These are phyloP conservation scores for Hoplostethus atlanticus DNA, from an alignment of 2,797 vertebrate genomes.

Conservation along the genomic window DNA sequence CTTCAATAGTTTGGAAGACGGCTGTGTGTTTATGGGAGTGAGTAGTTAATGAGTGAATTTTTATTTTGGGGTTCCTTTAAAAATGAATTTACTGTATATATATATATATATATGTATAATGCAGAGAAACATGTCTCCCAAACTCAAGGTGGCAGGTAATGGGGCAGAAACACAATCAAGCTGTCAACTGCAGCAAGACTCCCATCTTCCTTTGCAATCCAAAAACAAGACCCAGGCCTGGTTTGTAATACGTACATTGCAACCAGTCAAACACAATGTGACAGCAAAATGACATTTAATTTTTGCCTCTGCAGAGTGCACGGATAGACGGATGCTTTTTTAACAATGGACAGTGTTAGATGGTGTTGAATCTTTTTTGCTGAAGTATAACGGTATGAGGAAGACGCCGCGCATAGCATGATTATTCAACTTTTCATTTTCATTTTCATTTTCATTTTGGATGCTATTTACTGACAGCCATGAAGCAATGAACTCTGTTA, in stretches of 20 bases:
- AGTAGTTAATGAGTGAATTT: no score
- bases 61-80: not conserved
- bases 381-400: not conserved
- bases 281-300: not conserved
- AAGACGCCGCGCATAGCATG: not conserved
- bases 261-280: not conserved
- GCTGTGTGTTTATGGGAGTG: no score
- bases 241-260: not conserved
- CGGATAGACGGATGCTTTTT: not conserved
- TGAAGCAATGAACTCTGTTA: not conserved
- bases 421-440: not conserved
- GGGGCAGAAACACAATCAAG: slow-evolving; percentile 36
- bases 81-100: not conserved
- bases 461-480: not conserved
- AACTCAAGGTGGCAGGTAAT: slow-evolving; percentile 26
- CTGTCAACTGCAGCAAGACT: slow-evolving; percentile 50
- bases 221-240: not conserved
- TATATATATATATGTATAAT: not conserved
- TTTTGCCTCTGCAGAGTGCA: not conserved
- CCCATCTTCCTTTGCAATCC: not conserved
- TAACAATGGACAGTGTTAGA: not conserved
- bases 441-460: not conserved
- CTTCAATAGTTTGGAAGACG: no score
- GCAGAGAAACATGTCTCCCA: not conserved
- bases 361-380: not conserved